These are phyloP conservation scores for Cryptosula pallasiana DNA, from an alignment of 2,888 invertebrate genomes.

Conservation along the genomic window DNA sequence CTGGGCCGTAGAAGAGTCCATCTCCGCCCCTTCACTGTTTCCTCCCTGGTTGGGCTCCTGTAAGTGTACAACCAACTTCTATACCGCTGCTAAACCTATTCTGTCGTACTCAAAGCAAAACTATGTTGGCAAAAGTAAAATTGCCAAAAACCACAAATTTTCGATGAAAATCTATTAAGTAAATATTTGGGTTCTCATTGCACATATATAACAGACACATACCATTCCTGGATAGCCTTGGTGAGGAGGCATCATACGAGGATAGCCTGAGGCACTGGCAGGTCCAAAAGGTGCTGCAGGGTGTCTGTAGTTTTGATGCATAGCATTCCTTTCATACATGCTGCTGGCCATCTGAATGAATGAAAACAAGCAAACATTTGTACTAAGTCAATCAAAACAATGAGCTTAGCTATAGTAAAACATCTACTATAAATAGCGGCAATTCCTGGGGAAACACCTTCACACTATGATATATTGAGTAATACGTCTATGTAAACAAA, in stretches of 20 bases:
- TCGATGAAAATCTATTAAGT: no score
- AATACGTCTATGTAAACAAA: neutral
- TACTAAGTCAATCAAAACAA: neutral
- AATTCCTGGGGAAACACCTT: constrained; percentile 19
- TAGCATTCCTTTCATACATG: constrained; percentile 10
- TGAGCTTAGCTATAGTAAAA: neutral
- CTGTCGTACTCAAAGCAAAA: no score
- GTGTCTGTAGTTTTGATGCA: constrained; percentile 11
- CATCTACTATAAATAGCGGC: neutral
- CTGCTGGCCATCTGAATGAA: neutral
- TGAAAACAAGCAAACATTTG: neutral
- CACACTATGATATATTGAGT: neutral
- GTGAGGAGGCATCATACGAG: neutral
- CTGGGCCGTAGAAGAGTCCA: neutral
- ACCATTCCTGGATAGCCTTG: neutral
- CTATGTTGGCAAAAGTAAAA: no score
- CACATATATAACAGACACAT: neutral
- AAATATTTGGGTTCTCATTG: neutral
- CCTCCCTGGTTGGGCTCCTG: neutral
- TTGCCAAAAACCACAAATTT: no score
- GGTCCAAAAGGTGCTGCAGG: neutral
- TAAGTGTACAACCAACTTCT: no score
- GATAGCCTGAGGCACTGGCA: neutral
- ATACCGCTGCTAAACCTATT: no score
- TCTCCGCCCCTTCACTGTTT: neutral